Evolutionary conservation across 1,140 invertebrate species (phyloP).

Genomic region (Spodoptera litura): DNA sequence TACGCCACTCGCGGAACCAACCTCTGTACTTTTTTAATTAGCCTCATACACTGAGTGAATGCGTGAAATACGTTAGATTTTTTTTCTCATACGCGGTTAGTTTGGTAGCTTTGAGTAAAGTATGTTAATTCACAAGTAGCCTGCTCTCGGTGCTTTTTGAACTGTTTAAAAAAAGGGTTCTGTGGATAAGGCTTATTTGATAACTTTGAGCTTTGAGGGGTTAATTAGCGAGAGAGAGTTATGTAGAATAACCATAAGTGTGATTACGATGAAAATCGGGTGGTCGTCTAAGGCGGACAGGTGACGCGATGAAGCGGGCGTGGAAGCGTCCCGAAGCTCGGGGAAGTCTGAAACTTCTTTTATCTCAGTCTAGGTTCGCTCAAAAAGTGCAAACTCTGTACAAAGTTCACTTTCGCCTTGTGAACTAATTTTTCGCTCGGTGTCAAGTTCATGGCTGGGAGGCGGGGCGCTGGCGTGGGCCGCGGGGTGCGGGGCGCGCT

Average conservation of each 20-base stretch:
- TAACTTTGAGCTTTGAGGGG: constrained; percentile 69
- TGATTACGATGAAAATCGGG: not conserved
- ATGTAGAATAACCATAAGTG: constrained; percentile 43
- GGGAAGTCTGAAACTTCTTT: constrained; percentile 72
- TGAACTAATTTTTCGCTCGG: constrained; percentile 85
- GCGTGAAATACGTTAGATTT: constrained; percentile 82
- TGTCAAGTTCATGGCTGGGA: constrained; percentile 83
- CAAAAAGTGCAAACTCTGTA: constrained; percentile 84
- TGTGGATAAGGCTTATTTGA: constrained; percentile 63
- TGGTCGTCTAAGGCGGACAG: constrained; percentile 22
- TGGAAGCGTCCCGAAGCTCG: constrained; percentile 42
- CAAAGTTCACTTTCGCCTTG: constrained; percentile 85
- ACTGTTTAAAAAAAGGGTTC: constrained; percentile 67
- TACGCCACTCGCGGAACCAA: constrained; percentile 80
- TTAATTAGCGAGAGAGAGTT: constrained; percentile 68
- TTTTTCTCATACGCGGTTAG: constrained; percentile 79
- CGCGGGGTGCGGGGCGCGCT: constrained; percentile 59
- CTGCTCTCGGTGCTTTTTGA: constrained; percentile 75
- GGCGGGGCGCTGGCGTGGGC: constrained; percentile 53
- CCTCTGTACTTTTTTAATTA: constrained; percentile 85
- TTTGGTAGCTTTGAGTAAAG: constrained; percentile 83
- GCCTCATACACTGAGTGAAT: constrained; percentile 82
- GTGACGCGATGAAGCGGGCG: constrained; percentile 26
- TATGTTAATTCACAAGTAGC: constrained; percentile 83
- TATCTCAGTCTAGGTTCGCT: constrained; percentile 79